A percentile compares a stretch with the other conserved stretches of the same genome.
These are phyloP conservation scores for Corythornis madagascariensis DNA, from an alignment of 2,113 vertebrate genomes.

Conservation along the genomic window DNA sequence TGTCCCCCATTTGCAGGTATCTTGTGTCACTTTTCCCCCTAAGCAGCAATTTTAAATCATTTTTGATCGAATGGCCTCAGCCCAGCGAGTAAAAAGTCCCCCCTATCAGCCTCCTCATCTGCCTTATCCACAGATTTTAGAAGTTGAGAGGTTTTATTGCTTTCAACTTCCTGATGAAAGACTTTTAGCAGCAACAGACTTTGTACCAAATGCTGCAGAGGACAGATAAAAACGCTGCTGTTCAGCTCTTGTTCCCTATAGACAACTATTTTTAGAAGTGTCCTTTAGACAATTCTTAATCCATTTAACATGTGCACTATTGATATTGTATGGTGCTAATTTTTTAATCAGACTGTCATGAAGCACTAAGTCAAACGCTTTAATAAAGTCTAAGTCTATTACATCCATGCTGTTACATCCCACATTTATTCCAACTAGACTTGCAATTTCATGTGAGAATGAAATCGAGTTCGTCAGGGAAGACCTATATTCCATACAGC, in stretches of 20 bases:
- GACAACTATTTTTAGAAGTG: neutral
- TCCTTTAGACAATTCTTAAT: conserved; percentile 48
- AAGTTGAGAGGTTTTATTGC: neutral
- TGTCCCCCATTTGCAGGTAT: neutral
- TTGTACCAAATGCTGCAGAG: conserved; percentile 4
- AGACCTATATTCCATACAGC: neutral
- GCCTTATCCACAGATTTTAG: neutral
- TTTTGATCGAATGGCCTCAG: neutral
- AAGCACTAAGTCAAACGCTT: conserved; percentile 39
- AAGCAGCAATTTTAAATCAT: neutral
- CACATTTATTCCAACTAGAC: conserved; percentile 44
- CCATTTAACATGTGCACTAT: conserved; percentile 33
- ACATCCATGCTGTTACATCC: conserved; percentile 43
- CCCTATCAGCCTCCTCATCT: neutral
- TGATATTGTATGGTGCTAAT: conserved; percentile 45
- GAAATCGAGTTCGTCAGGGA: conserved; percentile 30
- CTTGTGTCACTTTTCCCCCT: neutral
- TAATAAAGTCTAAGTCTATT: conserved; percentile 44
- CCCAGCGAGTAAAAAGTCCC: neutral
- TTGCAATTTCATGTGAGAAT: conserved; percentile 56
- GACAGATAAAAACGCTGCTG: conserved; percentile 47
- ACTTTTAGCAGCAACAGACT: neutral
- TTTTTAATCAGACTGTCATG: conserved; percentile 62
- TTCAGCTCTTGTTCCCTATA: neutral
- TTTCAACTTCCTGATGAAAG: neutral